Conservation (phyloP, 1,140 invertebrate species). For the Olivierus martensii region DNA sequence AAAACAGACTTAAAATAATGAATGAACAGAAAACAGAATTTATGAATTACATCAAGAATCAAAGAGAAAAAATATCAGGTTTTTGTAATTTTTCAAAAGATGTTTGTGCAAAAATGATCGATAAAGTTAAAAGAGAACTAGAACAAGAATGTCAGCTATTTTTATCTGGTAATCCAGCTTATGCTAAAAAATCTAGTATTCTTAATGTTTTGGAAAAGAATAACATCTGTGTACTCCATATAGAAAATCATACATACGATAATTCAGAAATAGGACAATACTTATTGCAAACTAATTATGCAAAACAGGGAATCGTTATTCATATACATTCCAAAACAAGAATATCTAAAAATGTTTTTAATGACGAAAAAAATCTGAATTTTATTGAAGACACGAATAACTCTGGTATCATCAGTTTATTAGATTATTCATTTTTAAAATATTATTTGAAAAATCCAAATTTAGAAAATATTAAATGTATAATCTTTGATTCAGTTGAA, state of each 20-base stretch:
- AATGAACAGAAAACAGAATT: constrained; percentile 11
- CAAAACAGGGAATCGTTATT: constrained; percentile 52
- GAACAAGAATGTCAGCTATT: constrained; percentile 21
- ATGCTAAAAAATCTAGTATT: constrained; percentile 57
- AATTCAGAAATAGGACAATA: constrained; percentile 91
- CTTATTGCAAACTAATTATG: constrained; percentile 62
- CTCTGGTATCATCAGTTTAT: constrained; percentile 89
- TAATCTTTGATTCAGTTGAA: constrained; percentile 93
- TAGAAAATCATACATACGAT: constrained; percentile 89
- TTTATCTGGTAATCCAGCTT: constrained; percentile 74
- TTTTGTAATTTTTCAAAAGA: not conserved
- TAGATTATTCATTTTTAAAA: constrained; percentile 75
- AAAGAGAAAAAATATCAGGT: not conserved
- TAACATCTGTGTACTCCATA: constrained; percentile 48
- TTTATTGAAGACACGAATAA: constrained; percentile 74
- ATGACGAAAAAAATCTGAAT: constrained; percentile 91
- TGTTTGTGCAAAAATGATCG: not conserved
- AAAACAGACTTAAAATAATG: constrained; percentile 2
- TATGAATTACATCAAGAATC: constrained; percentile 3
- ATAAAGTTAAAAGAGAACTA: constrained; percentile 1
- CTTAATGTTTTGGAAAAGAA: constrained; percentile 50
- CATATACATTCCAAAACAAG: constrained; percentile 92
- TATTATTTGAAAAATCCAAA: constrained; percentile 73
- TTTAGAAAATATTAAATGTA: constrained; percentile 49
- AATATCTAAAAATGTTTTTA: constrained; percentile 83